These are phyloP conservation scores for Danio aesculapii DNA, from an alignment of 2,797 vertebrate species.

Conservation along the genomic window DNA sequence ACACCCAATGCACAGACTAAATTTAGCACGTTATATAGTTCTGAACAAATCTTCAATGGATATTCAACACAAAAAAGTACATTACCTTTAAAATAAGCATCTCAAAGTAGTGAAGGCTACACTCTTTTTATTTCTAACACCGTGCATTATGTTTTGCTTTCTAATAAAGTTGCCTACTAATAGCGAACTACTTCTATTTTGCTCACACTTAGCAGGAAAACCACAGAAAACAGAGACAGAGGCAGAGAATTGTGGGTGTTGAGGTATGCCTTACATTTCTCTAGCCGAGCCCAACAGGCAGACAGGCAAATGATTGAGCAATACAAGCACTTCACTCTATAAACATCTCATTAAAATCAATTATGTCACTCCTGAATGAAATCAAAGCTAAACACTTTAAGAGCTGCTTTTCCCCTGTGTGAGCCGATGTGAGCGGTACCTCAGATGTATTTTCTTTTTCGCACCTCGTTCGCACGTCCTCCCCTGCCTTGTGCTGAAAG, in stretches of 20 bases:
- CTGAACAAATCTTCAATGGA: too few species aligned
- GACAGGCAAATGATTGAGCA: slow-evolving; percentile 77
- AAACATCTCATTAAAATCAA: slow-evolving; percentile 84
- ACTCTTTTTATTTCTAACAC: not conserved
- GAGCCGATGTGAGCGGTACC: slow-evolving; percentile 85
- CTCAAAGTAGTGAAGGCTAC: too few species aligned
- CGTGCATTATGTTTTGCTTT: not conserved
- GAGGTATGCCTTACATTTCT: slow-evolving; percentile 60
- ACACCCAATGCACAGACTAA: too few species aligned
- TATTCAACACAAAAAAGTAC: too few species aligned
- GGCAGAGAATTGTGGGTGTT: slow-evolving; percentile 59
- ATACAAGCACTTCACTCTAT: slow-evolving; percentile 76
- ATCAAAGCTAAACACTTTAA: slow-evolving; percentile 87
- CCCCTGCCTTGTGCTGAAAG: slow-evolving; percentile 62
- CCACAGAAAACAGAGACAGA: not conserved
- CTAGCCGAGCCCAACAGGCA: slow-evolving; percentile 71
- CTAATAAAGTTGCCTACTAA: not conserved
- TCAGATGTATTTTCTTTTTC: slow-evolving; percentile 78
- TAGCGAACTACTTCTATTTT: not conserved
- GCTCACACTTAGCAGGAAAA: not conserved
- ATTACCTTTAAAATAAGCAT: too few species aligned
- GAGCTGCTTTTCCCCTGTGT: slow-evolving; percentile 79
- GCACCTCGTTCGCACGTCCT: slow-evolving; percentile 61
- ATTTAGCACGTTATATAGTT: too few species aligned
- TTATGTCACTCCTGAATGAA: slow-evolving; percentile 86